A percentile compares a stretch with the other conserved stretches of the same genome.
These are phyloP conservation scores for Philhelius pedissequus DNA, from an alignment of 2,888 invertebrate species.

Conservation along the genomic window DNA sequence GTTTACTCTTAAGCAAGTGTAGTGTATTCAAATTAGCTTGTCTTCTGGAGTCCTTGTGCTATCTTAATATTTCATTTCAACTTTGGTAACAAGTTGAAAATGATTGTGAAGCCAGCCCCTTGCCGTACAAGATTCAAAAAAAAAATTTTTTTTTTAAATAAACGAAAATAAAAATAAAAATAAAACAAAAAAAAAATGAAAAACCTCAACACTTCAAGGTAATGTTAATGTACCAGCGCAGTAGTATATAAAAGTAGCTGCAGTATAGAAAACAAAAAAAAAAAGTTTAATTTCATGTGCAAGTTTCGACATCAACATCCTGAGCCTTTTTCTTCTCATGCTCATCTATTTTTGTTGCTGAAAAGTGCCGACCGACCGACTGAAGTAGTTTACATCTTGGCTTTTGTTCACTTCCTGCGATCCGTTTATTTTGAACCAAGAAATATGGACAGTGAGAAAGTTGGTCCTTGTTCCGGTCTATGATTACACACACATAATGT, in stretches of 20 bases:
- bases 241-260: not conserved
- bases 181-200: not conserved
- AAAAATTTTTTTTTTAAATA: no score
- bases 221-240: not conserved
- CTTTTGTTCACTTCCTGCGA: slow-evolving; percentile 49
- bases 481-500: slow-evolving; percentile 40
- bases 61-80: slow-evolving; percentile 59
- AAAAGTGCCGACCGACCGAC: not conserved
- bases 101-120: slow-evolving; percentile 36
- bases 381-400: slow-evolving; percentile 55
- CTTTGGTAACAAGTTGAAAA: slow-evolving; percentile 59
- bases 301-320: slow-evolving; percentile 38
- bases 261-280: not conserved
- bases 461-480: slow-evolving; percentile 43
- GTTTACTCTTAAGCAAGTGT: slow-evolving; percentile 40
- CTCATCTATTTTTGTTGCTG: not conserved
- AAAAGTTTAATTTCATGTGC: slow-evolving; percentile 41
- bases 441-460: slow-evolving; percentile 46
- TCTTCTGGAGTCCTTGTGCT: slow-evolving; percentile 53
- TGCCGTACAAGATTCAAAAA: not conserved
- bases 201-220: not conserved
- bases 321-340: not conserved
- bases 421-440: slow-evolving; percentile 27
- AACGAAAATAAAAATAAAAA: no score
- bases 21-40: slow-evolving; percentile 58